phyloP scores from a whole-genome alignment of 2,113 vertebrate species.

The Burhinus bistriatus region DNA sequence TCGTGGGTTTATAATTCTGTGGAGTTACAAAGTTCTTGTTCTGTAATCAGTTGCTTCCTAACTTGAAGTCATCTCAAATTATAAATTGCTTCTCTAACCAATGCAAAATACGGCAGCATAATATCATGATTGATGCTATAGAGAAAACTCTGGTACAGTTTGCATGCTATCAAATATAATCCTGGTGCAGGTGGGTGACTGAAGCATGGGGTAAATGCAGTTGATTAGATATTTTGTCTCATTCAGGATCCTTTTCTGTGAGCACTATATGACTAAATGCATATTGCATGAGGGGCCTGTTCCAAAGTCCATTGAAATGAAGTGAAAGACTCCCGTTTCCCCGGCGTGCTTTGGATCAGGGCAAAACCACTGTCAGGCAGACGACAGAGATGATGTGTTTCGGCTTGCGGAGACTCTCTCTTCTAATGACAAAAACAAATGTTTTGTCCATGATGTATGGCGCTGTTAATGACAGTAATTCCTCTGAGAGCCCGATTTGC shows the following conservation, averaged over 20 bases:
- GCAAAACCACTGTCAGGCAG: background rate
- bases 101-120: background rate
- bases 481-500: background rate
- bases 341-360: background rate
- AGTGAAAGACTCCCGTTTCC: constrained; percentile 3
- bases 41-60: constrained; percentile 56
- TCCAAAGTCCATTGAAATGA: constrained; percentile 26
- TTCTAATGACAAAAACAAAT: constrained; percentile 47
- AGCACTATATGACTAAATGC: constrained; percentile 54
- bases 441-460: background rate
- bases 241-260: constrained; percentile 63
- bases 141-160: constrained; percentile 49
- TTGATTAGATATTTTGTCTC: constrained; percentile 70
- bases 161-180: constrained; percentile 41
- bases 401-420: background rate
- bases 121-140: constrained; percentile 64
- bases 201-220: constrained; percentile 60
- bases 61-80: constrained; percentile 23
- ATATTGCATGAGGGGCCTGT: constrained; percentile 63
- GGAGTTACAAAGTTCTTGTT: constrained; percentile 19
- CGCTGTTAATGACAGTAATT: constrained; percentile 3
- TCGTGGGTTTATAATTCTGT: background rate
- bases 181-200: constrained; percentile 65
- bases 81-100: constrained; percentile 36
- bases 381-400: background rate